Evolutionary conservation across 37 sponge, comb jelly and placozoan species (phyloP).

Genomic region (Oopsacas minuta): DNA sequence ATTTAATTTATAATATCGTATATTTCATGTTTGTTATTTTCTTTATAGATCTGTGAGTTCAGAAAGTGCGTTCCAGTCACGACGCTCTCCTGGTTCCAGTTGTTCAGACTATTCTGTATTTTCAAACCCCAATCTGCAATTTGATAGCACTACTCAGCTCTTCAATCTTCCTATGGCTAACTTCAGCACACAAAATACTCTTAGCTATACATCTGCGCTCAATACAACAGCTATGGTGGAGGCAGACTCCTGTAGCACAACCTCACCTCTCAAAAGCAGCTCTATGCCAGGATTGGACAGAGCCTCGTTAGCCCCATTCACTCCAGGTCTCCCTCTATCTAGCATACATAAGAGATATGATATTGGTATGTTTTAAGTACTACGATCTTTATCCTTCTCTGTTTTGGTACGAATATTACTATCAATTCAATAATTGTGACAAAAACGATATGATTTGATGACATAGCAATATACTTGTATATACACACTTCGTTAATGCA

Average conservation of each 20-base stretch:
- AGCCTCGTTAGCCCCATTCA: not conserved
- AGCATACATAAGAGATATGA: constrained; percentile 3
- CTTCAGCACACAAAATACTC: not conserved
- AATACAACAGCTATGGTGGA: not conserved
- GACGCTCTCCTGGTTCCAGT: not conserved
- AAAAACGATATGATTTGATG: no score
- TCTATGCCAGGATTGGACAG: not conserved
- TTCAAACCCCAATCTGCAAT: not conserved
- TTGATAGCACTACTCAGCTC: not conserved
- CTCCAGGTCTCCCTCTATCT: not conserved
- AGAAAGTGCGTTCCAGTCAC: not conserved
- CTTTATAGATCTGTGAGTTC: not conserved
- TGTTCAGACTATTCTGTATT: constrained; percentile 9
- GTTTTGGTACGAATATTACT: no score
- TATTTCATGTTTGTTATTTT: no score
- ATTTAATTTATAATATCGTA: no score
- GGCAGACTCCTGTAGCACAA: not conserved
- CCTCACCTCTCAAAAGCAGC: constrained; percentile 7
- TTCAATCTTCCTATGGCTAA: constrained; percentile 3
- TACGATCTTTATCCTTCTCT: no score
- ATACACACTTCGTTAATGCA: no score
- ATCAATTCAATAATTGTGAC: no score
- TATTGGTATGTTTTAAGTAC: not conserved
- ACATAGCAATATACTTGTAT: no score
- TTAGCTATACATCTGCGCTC: not conserved